Base-by-base conservation (phyloP, 2,888 invertebrate species). In the Apodemia mormo region DNA sequence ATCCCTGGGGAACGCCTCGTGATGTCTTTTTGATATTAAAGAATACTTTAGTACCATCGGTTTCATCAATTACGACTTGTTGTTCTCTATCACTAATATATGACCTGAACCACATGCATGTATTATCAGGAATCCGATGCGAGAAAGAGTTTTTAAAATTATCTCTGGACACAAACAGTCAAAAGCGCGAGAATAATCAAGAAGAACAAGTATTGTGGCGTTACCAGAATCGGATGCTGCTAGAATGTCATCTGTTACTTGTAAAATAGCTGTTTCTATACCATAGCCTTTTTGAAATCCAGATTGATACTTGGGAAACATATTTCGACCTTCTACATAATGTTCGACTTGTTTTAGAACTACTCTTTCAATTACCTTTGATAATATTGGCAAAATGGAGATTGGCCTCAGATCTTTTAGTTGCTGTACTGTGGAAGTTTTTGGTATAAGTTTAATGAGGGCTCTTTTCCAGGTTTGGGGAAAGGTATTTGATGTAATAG, bases 381-480 rank as follows among this genome's bases (percentile, higher is more conserved):
- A 49, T 49, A 49, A 49, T 49, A 14, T 3, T 14, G 49, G 12
- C 49, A 49, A 14, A 49, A 49, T 49, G 3, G 49, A 49, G 71
- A 10, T 79, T 0, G 81, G 80, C 7, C 80, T 65, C 7, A 77
- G 70, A 49, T 82, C 78, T 10, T 1, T 68, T 22, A 58, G 43
- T 10, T 61, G 4, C 29, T 58, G 43, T 6, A 77, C 75, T 22
- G 56, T 30, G 12, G 67, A 52, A 37, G 66, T 72, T 71, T 82
- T 82, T 0, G 77, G 77, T 0, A 81, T 66, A 0, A 80, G 79
- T 9, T 54, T 69, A 2, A 81, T 66, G 1, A 78, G 1, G 0
- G 80, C 78, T n/a, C 30, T 68, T 68, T 79, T 80, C 79, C 80
- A 80, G 1, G 45, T 40, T 0, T 64, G 66, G 5, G 79, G 80